Evolutionary conservation across 2,888 invertebrate genomes (phyloP).

Genomic region (Chrysina gloriosa): DNA sequence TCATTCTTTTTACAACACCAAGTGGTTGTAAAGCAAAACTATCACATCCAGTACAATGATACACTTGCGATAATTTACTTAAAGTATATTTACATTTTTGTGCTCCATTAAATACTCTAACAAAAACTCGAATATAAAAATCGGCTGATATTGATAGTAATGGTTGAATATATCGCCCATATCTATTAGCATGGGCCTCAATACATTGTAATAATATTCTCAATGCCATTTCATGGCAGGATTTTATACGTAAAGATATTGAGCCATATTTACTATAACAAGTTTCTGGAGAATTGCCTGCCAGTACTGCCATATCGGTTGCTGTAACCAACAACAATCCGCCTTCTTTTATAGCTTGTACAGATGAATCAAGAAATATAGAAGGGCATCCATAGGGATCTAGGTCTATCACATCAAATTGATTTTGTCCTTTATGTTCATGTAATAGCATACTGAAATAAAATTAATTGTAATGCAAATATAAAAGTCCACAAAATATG

Average conservation of each 20-base stretch:
- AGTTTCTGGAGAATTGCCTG: conserved; percentile 95
- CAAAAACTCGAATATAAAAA: conserved; percentile 96
- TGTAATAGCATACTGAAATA: conserved; percentile 84
- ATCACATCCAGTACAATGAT: conserved; percentile 92
- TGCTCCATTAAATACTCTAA: conserved; percentile 84
- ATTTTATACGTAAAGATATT: conserved; percentile 84
- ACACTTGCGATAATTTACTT: conserved; percentile 88
- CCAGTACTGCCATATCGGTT: conserved; percentile 96
- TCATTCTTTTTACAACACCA: conserved; percentile 73
- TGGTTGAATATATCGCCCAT: conserved; percentile 93
- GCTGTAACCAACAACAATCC: conserved; percentile 95
- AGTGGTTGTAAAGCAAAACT: conserved; percentile 81
- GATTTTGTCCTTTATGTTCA: conserved; percentile 74
- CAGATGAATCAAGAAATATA: conserved; percentile 89
- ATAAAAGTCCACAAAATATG: neutral
- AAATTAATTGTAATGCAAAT: neutral
- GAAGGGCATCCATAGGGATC: conserved; percentile 98
- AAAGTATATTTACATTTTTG: conserved; percentile 84
- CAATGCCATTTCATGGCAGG: conserved; percentile 97
- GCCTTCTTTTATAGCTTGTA: conserved; percentile 82
- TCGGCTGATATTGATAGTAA: conserved; percentile 92
- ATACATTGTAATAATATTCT: conserved; percentile 92
- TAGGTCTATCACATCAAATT: conserved; percentile 92
- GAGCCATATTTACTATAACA: conserved; percentile 94
- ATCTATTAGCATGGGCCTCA: conserved; percentile 91